Conservation (phyloP, 2,888 invertebrate genomes). For the Andrena trimmerana region DNA sequence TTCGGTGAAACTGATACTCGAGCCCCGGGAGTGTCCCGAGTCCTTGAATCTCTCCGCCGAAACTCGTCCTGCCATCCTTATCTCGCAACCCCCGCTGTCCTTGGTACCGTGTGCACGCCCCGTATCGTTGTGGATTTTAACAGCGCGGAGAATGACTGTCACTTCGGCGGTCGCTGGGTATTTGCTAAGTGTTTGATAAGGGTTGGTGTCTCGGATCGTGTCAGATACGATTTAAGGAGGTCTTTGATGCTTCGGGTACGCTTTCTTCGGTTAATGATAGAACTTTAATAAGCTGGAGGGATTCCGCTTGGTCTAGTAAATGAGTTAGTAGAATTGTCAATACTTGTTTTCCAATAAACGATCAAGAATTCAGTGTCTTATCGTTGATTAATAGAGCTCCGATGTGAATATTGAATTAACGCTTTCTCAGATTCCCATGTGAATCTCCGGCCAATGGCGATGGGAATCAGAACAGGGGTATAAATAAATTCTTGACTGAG, state of each 20-base stretch:
- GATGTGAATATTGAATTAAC: constrained; percentile 9
- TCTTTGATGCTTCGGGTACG: not conserved
- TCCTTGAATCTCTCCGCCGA: constrained; percentile 53
- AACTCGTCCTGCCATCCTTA: constrained; percentile 39
- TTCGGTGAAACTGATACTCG: constrained; percentile 48
- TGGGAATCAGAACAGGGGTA: not conserved
- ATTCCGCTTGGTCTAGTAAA: too few relatives aligned
- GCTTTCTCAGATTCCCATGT: not conserved
- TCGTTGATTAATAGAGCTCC: not conserved
- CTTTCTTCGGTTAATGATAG: not conserved
- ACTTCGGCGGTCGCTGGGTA: not conserved
- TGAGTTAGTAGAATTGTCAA: too few relatives aligned
- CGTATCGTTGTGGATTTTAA: not conserved
- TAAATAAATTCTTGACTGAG: constrained; percentile 50
- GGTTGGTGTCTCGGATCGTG: too few relatives aligned
- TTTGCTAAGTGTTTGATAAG: not conserved
- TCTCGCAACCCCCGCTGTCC: constrained; percentile 34
- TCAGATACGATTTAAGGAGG: too few relatives aligned
- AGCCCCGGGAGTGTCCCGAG: constrained; percentile 19
- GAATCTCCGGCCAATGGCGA: not conserved
- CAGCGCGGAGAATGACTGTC: not conserved
- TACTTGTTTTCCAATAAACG: not conserved
- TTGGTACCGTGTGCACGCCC: constrained; percentile 14
- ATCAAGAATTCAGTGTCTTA: not conserved
- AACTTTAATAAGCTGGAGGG: not conserved